A percentile compares a stretch with the other conserved stretches of the same genome.
Evolutionary conservation across 2,888 invertebrate genomes (phyloP).

Genomic region (Hedychridium roseum): DNA sequence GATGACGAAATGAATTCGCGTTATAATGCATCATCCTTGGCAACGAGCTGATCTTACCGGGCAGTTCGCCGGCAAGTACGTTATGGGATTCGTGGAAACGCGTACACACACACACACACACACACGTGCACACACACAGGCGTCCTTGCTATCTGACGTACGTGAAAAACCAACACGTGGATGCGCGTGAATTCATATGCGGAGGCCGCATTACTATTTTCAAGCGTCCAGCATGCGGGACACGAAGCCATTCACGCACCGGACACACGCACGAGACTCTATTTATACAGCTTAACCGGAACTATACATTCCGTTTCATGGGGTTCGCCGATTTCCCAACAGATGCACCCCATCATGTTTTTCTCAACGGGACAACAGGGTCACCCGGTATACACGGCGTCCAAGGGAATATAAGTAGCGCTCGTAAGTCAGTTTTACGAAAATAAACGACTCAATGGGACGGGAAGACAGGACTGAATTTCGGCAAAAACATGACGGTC

Average conservation of each 20-base stretch:
- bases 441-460: constrained; percentile 16
- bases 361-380: too few species aligned
- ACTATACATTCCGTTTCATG: constrained; percentile 39
- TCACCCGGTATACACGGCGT: too few species aligned
- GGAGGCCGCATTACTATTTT: constrained; percentile 31
- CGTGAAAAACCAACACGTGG: neutral
- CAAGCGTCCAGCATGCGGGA: constrained; percentile 19
- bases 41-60: neutral
- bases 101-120: constrained; percentile 1
- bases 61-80: neutral
- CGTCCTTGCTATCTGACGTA: neutral
- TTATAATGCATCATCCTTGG: constrained; percentile 8
- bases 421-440: constrained; percentile 19
- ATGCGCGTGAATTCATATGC: constrained; percentile 7
- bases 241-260: constrained; percentile 16
- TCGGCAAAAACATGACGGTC: too few species aligned
- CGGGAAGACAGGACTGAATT: constrained; percentile 15
- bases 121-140: neutral
- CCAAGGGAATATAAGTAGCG: constrained; percentile 22
- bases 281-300: constrained; percentile 49
- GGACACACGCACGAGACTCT: constrained; percentile 34
- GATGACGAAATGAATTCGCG: constrained; percentile 24
- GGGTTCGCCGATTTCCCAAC: constrained; percentile 15
- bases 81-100: constrained; percentile 26
- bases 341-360: too few species aligned